phyloP scores from a whole-genome alignment of 1,140 invertebrate species.

The Archivesica marissinica region DNA sequence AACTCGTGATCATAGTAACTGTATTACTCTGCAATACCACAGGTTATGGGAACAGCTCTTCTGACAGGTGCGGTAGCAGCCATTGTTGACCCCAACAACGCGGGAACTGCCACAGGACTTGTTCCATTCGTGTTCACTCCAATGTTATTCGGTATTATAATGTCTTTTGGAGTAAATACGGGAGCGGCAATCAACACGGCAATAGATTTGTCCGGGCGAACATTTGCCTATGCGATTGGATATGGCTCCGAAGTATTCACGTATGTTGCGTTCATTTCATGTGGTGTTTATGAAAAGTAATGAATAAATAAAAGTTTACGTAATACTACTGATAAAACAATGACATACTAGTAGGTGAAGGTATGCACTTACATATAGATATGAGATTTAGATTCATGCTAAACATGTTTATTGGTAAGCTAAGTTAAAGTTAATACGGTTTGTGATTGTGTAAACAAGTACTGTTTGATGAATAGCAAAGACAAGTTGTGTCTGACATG shows the following conservation, averaged over 20 bases:
- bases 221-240: constrained; percentile 5
- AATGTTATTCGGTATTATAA: constrained; percentile 33
- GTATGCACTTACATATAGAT: too few relatives aligned
- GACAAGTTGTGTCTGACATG: too few relatives aligned
- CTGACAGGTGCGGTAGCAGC: constrained; percentile 35
- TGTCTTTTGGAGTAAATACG: constrained; percentile 38
- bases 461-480: too few relatives aligned
- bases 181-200: constrained; percentile 41
- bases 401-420: too few relatives aligned
- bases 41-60: constrained; percentile 30
- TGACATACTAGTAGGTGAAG: too few relatives aligned
- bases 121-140: constrained; percentile 24
- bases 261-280: not conserved
- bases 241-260: constrained; percentile 42
- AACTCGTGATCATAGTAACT: too few relatives aligned
- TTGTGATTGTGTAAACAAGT: too few relatives aligned
- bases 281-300: not conserved
- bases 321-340: too few relatives aligned
- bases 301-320: too few relatives aligned
- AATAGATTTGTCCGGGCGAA: constrained; percentile 21
- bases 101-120: not conserved
- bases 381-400: too few relatives aligned
- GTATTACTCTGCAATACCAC: too few relatives aligned
- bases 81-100: constrained; percentile 36
- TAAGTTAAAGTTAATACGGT: too few relatives aligned